A percentile compares a stretch with the other conserved stretches of the same genome.
phyloP scores from a whole-genome alignment of 2,113 vertebrate species.

The Psilopogon haemacephalus region DNA sequence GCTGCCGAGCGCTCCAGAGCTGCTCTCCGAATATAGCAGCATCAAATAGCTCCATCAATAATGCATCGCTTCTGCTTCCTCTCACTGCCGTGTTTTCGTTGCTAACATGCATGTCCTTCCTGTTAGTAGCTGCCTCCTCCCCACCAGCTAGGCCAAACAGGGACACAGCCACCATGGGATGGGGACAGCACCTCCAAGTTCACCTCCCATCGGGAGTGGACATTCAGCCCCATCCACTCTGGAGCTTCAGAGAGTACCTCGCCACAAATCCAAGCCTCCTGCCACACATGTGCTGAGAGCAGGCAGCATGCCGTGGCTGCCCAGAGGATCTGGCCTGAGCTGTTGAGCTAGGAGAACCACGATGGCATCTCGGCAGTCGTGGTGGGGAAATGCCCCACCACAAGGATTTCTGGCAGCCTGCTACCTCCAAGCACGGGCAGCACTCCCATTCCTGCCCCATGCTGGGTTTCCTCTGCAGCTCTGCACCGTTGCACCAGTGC shows the following conservation, averaged over 20 bases:
- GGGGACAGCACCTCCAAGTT: rapidly evolving
- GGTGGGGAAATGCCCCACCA: rapidly evolving
- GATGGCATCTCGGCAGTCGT: rapidly evolving
- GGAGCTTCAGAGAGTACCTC: rapidly evolving
- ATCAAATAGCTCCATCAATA: conserved; percentile 68
- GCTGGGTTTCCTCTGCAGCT: background rate
- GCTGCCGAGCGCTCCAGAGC: background rate
- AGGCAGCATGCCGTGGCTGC: background rate
- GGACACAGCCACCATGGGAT: background rate
- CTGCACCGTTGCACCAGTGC: rapidly evolving
- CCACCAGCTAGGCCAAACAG: conserved; percentile 35
- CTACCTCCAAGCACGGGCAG: rapidly evolving
- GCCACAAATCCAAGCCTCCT: rapidly evolving
- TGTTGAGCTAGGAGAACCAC: background rate
- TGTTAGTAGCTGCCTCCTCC: conserved; percentile 14
- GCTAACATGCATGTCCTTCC: conserved; percentile 57
- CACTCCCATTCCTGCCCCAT: background rate
- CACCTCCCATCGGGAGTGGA: rapidly evolving
- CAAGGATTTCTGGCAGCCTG: background rate
- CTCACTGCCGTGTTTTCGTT: conserved; percentile 47
- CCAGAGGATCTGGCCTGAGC: conserved; percentile 11
- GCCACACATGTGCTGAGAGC: background rate
- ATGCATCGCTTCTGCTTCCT: conserved; percentile 62
- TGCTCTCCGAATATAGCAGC: conserved; percentile 59
- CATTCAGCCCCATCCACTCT: background rate